phyloP scores from a whole-genome alignment of 2,113 vertebrate species.

The Mola mola region DNA sequence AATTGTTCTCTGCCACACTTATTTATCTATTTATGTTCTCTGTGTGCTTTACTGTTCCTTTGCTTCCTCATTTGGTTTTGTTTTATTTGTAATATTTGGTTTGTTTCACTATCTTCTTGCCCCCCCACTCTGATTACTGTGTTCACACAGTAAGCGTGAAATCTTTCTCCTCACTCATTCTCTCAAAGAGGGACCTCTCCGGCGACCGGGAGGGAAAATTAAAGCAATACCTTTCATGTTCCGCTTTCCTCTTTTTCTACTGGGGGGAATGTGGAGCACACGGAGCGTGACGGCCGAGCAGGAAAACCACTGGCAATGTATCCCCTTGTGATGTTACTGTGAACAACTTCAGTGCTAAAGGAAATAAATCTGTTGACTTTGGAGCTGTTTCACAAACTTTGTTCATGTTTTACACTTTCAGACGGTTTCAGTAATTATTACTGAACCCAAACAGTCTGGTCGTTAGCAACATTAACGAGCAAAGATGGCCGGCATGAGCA shows the following conservation, averaged over 20 bases:
- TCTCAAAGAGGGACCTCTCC: constrained; percentile 81
- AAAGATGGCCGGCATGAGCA: no score
- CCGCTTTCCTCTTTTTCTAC: constrained; percentile 86
- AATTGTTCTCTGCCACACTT: constrained; percentile 66
- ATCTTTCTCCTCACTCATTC: constrained; percentile 84
- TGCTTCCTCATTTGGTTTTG: not conserved
- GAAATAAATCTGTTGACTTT: constrained; percentile 96
- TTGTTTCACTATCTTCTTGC: constrained; percentile 1
- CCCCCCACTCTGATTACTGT: constrained; percentile 66
- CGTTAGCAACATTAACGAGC: no score
- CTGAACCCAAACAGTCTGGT: no score
- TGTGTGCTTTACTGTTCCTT: constrained; percentile 22
- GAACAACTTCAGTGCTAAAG: constrained; percentile 93
- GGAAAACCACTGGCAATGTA: constrained; percentile 86
- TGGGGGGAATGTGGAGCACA: constrained; percentile 82
- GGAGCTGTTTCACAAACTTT: no score
- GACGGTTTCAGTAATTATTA: no score
- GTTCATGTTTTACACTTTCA: no score
- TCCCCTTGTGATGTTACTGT: constrained; percentile 94
- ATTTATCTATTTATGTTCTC: constrained; percentile 64
- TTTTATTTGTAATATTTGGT: not conserved
- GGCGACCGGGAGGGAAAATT: constrained; percentile 80
- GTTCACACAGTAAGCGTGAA: constrained; percentile 73
- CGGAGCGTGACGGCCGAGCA: constrained; percentile 82
- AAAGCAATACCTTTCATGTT: constrained; percentile 92